Percentiles rank a stretch among this genome's conserved stretches.
phyloP scores from a whole-genome alignment of 2,113 vertebrate species.

The Xiphophorus hellerii region DNA sequence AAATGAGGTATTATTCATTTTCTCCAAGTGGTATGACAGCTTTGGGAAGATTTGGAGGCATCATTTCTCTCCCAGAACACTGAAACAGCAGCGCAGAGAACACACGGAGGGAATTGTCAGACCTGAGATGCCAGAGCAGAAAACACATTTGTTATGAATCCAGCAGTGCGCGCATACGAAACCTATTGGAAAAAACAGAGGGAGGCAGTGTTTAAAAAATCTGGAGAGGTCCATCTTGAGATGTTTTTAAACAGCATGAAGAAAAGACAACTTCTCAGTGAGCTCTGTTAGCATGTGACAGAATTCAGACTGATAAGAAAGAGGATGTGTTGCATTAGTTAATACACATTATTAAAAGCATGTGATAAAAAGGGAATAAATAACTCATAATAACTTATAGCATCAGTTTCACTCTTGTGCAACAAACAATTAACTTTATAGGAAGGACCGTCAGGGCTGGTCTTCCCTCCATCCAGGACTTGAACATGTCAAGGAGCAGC shows the following conservation, averaged over 20 bases:
- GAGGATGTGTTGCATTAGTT: not conserved
- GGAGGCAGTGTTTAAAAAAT: not conserved
- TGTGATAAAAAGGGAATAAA: too few species aligned
- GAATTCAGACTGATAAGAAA: not conserved
- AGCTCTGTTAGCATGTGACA: not conserved
- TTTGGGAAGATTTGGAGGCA: slow-evolving; percentile 15
- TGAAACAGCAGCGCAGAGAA: slow-evolving; percentile 24
- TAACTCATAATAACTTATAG: too few species aligned
- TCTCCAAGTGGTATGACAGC: slow-evolving; percentile 7
- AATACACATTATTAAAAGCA: too few species aligned
- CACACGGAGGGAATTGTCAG: slow-evolving; percentile 36
- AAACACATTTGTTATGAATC: slow-evolving; percentile 51
- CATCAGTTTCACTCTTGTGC: too few species aligned
- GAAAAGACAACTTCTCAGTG: not conserved
- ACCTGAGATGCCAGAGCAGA: slow-evolving; percentile 19
- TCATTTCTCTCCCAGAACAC: slow-evolving; percentile 9
- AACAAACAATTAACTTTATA: too few species aligned
- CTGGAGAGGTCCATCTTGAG: slow-evolving; percentile 28
- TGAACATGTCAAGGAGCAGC: too few species aligned
- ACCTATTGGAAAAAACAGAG: slow-evolving; percentile 28
- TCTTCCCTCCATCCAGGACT: too few species aligned
- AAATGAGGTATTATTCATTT: slow-evolving; percentile 4
- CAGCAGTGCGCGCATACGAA: slow-evolving; percentile 15
- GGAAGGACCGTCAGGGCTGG: too few species aligned
- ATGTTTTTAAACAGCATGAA: slow-evolving; percentile 34